Evolutionary conservation across 2,113 vertebrate species (phyloP).

Genomic region (Protobothrops mucrosquamatus): DNA sequence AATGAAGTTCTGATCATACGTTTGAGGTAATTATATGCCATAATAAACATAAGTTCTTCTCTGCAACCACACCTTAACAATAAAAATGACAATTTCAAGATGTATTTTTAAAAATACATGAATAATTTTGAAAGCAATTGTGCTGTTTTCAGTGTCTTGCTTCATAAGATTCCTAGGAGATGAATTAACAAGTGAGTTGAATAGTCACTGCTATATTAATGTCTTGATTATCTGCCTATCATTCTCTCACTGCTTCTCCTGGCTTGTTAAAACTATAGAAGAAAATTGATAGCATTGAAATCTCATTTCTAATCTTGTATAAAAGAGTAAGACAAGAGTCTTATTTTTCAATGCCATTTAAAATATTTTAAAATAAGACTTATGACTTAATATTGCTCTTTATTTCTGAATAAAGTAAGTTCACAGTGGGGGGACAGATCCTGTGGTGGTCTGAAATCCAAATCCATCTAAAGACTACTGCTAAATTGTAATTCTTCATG

Average conservation of each 20-base stretch:
- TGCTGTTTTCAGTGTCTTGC: not conserved
- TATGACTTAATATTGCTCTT: not conserved
- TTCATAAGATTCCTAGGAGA: not conserved
- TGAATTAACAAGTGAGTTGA: not conserved
- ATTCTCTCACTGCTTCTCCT: not conserved
- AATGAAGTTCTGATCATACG: not conserved
- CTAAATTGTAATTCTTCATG: not conserved
- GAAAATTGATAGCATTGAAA: not conserved
- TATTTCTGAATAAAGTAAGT: not conserved
- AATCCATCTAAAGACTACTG: not conserved
- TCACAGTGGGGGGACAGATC: not conserved
- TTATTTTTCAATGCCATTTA: not conserved
- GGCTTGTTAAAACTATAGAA: not conserved
- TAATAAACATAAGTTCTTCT: not conserved
- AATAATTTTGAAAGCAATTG: not conserved
- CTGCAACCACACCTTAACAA: not conserved
- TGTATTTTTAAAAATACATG: not conserved
- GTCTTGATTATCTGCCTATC: not conserved
- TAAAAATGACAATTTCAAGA: not conserved
- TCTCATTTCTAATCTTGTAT: not conserved
- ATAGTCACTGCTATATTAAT: not conserved
- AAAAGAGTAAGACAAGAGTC: not conserved
- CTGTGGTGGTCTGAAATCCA: not conserved
- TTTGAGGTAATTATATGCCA: not conserved
- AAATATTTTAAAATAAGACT: not conserved